A percentile compares a stretch with the other conserved stretches of the same genome.
Conservation (phyloP, 2,797 vertebrate genomes). For the Chrosomus eos region DNA sequence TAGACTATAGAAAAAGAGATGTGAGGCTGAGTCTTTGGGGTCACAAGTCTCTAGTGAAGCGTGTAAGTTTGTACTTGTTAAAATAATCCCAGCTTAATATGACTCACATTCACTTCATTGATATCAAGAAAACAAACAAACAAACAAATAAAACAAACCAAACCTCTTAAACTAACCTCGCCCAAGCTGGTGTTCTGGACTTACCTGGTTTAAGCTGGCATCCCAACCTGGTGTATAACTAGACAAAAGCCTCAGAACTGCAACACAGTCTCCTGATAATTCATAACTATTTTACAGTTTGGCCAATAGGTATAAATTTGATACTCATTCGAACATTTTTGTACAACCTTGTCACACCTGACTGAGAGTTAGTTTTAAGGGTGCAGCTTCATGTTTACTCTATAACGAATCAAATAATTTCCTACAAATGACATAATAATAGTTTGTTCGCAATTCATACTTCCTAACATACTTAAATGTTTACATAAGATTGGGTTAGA, state of each 20-base stretch:
- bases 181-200: not conserved
- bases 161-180: not conserved
- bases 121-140: not conserved
- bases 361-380: not conserved
- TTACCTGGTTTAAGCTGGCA: not conserved
- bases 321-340: not conserved
- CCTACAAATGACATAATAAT: not conserved
- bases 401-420: not conserved
- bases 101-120: not conserved
- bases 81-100: not conserved
- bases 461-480: conserved; percentile 11
- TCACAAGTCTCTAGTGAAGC: not conserved
- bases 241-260: not conserved
- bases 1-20: conserved; percentile 28
- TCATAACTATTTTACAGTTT: not conserved
- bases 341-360: not conserved
- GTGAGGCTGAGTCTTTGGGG: not conserved
- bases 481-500: not conserved
- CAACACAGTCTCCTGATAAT: not conserved
- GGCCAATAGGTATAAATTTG: not conserved
- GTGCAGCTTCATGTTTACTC: not conserved
- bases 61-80: not conserved
- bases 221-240: not conserved
- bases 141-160: not conserved
- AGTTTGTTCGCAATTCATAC: not conserved